Evolutionary conservation across 2,797 vertebrate species (phyloP).

Genomic region (Notoglanidium macrostoma): DNA sequence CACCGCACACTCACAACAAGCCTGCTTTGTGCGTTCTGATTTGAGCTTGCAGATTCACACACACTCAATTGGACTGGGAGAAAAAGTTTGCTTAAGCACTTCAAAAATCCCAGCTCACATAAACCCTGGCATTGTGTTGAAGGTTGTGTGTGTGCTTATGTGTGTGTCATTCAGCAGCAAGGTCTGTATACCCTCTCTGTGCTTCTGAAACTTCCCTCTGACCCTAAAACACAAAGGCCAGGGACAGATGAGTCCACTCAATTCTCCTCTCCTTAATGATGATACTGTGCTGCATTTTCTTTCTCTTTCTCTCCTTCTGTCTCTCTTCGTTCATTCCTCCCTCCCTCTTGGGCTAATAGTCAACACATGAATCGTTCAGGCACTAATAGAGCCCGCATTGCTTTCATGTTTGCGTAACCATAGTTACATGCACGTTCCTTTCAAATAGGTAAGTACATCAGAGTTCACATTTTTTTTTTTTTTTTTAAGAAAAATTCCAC

Average conservation of each 20-base stretch:
- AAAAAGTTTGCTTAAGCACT: constrained; percentile 54
- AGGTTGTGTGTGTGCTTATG: constrained; percentile 10
- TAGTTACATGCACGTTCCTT: constrained; percentile 69
- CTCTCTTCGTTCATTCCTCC: neutral
- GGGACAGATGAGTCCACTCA: constrained; percentile 39
- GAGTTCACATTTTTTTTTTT: constrained; percentile 55
- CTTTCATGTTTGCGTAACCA: constrained; percentile 81
- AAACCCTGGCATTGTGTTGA: constrained; percentile 51
- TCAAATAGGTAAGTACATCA: constrained; percentile 75
- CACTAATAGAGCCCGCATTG: constrained; percentile 66
- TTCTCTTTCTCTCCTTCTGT: constrained; percentile 18
- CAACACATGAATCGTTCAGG: constrained; percentile 67
- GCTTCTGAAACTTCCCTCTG: constrained; percentile 38
- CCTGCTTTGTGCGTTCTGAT: constrained; percentile 57
- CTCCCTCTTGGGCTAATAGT: constrained; percentile 53
- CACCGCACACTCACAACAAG: constrained; percentile 57
- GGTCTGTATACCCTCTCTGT: constrained; percentile 54
- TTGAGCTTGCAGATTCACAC: constrained; percentile 33
- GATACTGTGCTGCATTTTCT: constrained; percentile 34
- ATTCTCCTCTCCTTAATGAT: constrained; percentile 61
- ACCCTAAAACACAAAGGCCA: constrained; percentile 50
- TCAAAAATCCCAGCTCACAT: constrained; percentile 37
- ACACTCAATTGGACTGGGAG: constrained; percentile 35
- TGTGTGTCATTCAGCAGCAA: constrained; percentile 35
- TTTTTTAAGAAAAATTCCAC: constrained; percentile 60